Conservation (phyloP, 2,113 vertebrate species). For the Tragelaphus scriptus region DNA sequence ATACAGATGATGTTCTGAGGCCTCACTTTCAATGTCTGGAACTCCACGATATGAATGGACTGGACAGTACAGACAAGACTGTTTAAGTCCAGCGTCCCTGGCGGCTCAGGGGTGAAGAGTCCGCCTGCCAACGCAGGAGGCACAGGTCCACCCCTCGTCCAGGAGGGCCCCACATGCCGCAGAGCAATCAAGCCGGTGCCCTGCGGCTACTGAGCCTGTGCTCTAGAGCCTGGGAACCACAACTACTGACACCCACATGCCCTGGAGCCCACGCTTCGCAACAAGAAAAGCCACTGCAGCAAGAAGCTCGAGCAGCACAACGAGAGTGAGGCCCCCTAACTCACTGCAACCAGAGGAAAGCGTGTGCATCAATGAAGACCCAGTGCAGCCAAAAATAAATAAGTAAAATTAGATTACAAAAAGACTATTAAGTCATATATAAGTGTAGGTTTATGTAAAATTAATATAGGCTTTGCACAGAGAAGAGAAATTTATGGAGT, state of each 20-base stretch:
- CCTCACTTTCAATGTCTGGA: neutral
- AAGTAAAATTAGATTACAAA: neutral
- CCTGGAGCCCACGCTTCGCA: neutral
- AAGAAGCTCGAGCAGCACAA: neutral
- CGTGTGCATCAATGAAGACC: neutral
- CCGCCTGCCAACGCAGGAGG: neutral
- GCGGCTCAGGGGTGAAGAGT: neutral
- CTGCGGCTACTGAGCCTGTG: neutral
- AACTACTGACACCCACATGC: fast-evolving
- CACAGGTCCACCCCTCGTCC: neutral
- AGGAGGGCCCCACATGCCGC: neutral
- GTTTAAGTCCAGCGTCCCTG: neutral
- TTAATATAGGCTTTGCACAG: neutral
- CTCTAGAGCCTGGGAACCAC: neutral
- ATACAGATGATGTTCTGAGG: neutral
- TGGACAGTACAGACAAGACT: neutral
- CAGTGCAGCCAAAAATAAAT: neutral
- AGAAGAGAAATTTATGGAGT: neutral
- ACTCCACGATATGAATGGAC: neutral
- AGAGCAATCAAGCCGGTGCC: neutral
- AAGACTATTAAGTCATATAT: neutral
- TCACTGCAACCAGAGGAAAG: neutral
- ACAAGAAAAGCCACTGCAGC: neutral
- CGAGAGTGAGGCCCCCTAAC: neutral
- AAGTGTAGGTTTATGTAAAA: neutral